Percentiles rank a stretch among this genome's conserved stretches.
phyloP scores from a whole-genome alignment of 2,113 vertebrate species.

The Amphilophus citrinellus region DNA sequence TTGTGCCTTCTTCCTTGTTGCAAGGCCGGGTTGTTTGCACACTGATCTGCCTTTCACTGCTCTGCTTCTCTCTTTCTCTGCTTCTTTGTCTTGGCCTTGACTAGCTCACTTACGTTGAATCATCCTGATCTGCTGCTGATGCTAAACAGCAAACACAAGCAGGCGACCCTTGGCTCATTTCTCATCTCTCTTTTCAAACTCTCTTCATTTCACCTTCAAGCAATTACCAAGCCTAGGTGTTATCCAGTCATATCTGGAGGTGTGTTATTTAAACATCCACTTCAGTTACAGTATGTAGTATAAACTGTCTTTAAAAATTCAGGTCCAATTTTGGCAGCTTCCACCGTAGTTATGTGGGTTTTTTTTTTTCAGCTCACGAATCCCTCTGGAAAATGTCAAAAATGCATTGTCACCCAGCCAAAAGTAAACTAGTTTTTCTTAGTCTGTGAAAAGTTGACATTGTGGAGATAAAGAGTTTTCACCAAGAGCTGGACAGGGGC shows the following conservation, averaged over 20 bases:
- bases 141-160: constrained; percentile 49
- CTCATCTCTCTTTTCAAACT: constrained; percentile 14
- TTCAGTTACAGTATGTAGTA: not conserved
- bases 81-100: constrained; percentile 62
- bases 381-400: constrained; percentile 39
- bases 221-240: not conserved
- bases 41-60: constrained; percentile 62
- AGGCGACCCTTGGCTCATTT: not conserved
- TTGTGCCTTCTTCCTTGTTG: constrained; percentile 12
- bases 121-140: constrained; percentile 46
- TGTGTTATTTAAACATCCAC: constrained; percentile 3
- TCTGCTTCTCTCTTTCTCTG: constrained; percentile 52
- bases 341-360: not conserved
- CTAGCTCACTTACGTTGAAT: constrained; percentile 46
- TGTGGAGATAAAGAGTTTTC: constrained; percentile 49
- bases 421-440: constrained; percentile 46
- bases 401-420: constrained; percentile 32
- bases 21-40: constrained; percentile 51
- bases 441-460: constrained; percentile 49
- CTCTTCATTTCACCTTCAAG: constrained; percentile 40
- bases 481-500: constrained; percentile 28
- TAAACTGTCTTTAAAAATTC: constrained; percentile 6
- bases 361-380: not conserved
- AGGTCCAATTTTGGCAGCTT: constrained; percentile 6
- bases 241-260: not conserved